Evolutionary conservation across 2,888 invertebrate genomes (phyloP).

Genomic region (Salpingus planirostris): DNA sequence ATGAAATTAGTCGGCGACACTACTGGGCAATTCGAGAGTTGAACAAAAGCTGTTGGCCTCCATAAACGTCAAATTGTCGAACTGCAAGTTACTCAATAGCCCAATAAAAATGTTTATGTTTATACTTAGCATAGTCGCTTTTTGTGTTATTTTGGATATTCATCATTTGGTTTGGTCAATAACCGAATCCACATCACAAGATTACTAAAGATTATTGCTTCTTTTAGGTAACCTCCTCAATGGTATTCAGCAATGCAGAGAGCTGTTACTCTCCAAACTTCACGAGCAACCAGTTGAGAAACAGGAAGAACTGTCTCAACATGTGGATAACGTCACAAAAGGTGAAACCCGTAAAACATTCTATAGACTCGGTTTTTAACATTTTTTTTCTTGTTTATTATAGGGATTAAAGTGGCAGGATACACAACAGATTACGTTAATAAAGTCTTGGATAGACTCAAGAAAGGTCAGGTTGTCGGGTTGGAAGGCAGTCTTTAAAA

Average conservation of each 20-base stretch:
- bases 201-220: too few species aligned
- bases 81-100: too few species aligned
- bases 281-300: conserved; percentile 48
- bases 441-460: conserved; percentile 79
- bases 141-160: too few species aligned
- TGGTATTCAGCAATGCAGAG: conserved; percentile 70
- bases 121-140: too few species aligned
- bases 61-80: too few species aligned
- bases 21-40: too few species aligned
- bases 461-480: conserved; percentile 60
- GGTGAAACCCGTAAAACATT: conserved; percentile 66
- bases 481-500: not conserved
- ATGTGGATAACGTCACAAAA: conserved; percentile 62
- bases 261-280: conserved; percentile 59
- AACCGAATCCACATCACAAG: too few species aligned
- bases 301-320: conserved; percentile 57
- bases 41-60: too few species aligned
- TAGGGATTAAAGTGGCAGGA: conserved; percentile 83
- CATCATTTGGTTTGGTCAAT: conserved; percentile 13
- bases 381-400: conserved; percentile 36
- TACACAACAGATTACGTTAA: conserved; percentile 92
- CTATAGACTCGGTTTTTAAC: too few species aligned
- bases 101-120: too few species aligned
- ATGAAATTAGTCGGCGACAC: too few species aligned
- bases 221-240: conserved; percentile 66